These are phyloP conservation scores for Carollia perspicillata DNA, from an alignment of 2,113 vertebrate species.

Conservation along the genomic window DNA sequence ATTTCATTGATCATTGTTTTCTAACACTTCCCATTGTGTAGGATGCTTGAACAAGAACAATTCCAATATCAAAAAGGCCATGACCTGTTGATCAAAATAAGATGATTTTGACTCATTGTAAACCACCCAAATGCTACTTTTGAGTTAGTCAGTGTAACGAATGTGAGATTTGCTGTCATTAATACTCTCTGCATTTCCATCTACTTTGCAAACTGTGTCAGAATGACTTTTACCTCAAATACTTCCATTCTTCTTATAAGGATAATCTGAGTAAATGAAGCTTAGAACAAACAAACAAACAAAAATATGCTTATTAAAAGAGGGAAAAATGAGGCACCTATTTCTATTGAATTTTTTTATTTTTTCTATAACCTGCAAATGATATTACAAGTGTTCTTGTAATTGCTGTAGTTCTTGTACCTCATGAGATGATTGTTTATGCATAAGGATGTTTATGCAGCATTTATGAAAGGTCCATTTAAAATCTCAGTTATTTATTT, in stretches of 20 bases:
- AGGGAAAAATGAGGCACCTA: background rate
- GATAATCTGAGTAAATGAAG: slow-evolving; percentile 32
- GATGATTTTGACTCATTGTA: background rate
- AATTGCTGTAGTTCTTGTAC: background rate
- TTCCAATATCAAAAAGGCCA: slow-evolving; percentile 18
- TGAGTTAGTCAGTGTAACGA: background rate
- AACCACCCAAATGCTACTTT: slow-evolving; percentile 50
- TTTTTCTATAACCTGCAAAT: slow-evolving; percentile 1
- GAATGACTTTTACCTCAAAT: background rate
- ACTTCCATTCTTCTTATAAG: background rate
- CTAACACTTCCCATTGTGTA: background rate
- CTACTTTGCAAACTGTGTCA: background rate
- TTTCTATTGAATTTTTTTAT: slow-evolving; percentile 24
- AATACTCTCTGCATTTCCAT: slow-evolving; percentile 31
- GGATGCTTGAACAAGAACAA: background rate
- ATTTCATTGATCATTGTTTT: background rate
- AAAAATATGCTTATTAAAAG: slow-evolving; percentile 7
- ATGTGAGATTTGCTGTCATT: slow-evolving; percentile 30
- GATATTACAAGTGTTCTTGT: background rate
- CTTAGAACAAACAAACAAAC: background rate
- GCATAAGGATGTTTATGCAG: background rate
- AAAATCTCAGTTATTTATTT: slow-evolving; percentile 33
- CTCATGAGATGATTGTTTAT: background rate
- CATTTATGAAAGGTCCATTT: slow-evolving; percentile 17
- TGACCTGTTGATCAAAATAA: background rate